Base-by-base conservation (phyloP, 2,888 invertebrate species). In the Drosophila vallismaia region DNA sequence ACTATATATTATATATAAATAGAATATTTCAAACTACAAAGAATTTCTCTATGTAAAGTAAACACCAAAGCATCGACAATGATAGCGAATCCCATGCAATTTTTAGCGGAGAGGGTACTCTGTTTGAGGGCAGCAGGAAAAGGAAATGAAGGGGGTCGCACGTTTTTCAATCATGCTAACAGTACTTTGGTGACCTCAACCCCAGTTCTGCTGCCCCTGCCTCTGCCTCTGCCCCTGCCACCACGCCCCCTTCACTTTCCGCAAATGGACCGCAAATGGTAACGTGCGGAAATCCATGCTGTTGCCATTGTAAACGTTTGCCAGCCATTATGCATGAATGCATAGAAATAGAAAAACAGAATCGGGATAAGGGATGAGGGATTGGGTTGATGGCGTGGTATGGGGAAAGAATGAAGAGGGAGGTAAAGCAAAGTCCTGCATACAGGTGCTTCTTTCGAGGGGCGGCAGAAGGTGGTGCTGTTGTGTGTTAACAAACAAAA, bases 121-220 rank as follows among this genome's bases (percentile, higher is more conserved):
- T 44, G 52, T 55, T 42, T 24, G 33, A 48, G 45, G 33, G 26
- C 26, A 26, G 24, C 50, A 42, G 67, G 58, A 68, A 50, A 46
- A 50, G 70, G 70, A 68, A 70, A 70, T 70, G 51, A 46, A 74
- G 64, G 58, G 75, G 64, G 40, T n/a, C 40, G 42, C 82, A 87
- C 88, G 82, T 88, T 82, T 87, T 82, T 82, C 82, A 82, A 82
- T 82, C 88, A 82, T 83, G 77, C 82, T 86, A 87, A 82, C 86
- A 77, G 88, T 72, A 67, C 76, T 75, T 75, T 69, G 66, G 66
- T 77, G 78, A 77, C 51, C 63, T 62, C 12, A 14, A 46, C 54
- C 36, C 10, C 19, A 54, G 29, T 12, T 31, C 26, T 14, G 38
- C 38, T 8, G 24, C 10, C n/a, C 46, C 28, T 4, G 28, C 10